Percentiles rank a stretch among this genome's conserved stretches.
phyloP scores from a whole-genome alignment of 2,797 vertebrate species.

The Benthosema pterotum region DNA sequence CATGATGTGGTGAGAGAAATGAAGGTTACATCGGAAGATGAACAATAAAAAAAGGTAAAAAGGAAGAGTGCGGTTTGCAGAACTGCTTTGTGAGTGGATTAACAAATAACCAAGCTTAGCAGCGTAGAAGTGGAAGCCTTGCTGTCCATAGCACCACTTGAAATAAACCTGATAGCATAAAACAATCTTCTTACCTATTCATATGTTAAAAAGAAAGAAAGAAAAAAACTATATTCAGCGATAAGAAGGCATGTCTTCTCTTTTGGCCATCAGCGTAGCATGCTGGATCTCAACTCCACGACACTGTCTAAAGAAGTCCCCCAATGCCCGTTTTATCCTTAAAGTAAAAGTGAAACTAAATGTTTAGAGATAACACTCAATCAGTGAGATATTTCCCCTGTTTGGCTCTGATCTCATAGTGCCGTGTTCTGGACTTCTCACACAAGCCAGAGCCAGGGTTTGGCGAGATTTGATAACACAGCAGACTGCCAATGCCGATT shows the following conservation, averaged over 20 bases:
- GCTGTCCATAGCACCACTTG: neutral
- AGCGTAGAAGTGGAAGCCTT: constrained; percentile 1
- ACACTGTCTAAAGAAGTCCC: neutral
- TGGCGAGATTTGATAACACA: constrained; percentile 55
- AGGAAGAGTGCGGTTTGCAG: constrained; percentile 21
- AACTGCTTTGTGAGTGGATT: constrained; percentile 30
- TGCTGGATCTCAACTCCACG: too few species aligned
- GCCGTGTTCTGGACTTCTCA: constrained; percentile 43
- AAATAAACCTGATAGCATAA: too few species aligned
- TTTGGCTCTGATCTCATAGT: constrained; percentile 62
- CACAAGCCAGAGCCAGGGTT: constrained; percentile 30
- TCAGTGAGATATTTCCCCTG: constrained; percentile 35
- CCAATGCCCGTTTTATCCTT: neutral
- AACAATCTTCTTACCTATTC: too few species aligned
- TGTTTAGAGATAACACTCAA: constrained; percentile 37
- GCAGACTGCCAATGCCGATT: constrained; percentile 52
- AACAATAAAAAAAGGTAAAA: constrained; percentile 39
- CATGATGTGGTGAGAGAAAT: constrained; percentile 18
- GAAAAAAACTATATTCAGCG: neutral
- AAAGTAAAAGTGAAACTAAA: constrained; percentile 36
- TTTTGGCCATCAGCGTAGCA: too few species aligned
- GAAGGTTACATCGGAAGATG: constrained; percentile 46
- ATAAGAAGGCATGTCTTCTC: too few species aligned
- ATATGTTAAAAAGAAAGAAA: too few species aligned
- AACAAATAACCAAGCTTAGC: constrained; percentile 19